Base-by-base conservation (phyloP, 2,888 invertebrate genomes). In the Rhogogaster chlorosoma region DNA sequence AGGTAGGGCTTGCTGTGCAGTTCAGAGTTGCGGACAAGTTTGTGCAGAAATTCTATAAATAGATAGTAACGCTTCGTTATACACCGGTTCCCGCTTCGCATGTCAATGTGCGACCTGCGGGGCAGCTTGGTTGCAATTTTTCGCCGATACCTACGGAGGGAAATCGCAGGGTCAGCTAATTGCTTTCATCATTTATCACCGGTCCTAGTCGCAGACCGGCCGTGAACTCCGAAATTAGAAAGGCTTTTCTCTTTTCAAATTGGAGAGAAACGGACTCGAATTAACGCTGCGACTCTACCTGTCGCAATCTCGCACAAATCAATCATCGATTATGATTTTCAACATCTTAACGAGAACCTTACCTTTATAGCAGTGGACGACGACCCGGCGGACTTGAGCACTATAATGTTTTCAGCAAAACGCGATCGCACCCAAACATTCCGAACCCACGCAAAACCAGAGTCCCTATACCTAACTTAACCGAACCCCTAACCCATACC, bases 361-460 rank as follows among this genome's bases (percentile, higher is more conserved):
- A 7, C 38, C 10, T 73, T 18, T 36, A 42, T 61, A 38, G 4
- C 22, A n/a, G 38, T 29, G 15, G 77, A 32, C 77, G 6, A 42
- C 73, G 73, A 73, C 38, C 42, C 9, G 12, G 22, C 9, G 73
- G 73, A 73, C 73, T 42, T 32, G 53, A 77, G 42, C 64, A n/a
- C 61, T 84, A 61, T 61, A 57, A 85, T 84, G 86, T 87, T 88
- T 90, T 89, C 87, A 87, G 86, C 75, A 88, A 90, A 90, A 89
- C 85, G 87, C 88, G 91, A 90, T 90, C 90, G 90, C 89, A 88
- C 89, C 89, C 89, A 88, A 87, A 88, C 90, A 91, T 91, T 91
- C 91, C 90, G 88, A 91, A 88, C 91, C 91, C 89, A 91, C 91
- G 91, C 91, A 87, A 90, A 88, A 83, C 88, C 86, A 86, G 87